phyloP scores from a whole-genome alignment of 2,113 vertebrate genomes.

The Condylura cristata region DNA sequence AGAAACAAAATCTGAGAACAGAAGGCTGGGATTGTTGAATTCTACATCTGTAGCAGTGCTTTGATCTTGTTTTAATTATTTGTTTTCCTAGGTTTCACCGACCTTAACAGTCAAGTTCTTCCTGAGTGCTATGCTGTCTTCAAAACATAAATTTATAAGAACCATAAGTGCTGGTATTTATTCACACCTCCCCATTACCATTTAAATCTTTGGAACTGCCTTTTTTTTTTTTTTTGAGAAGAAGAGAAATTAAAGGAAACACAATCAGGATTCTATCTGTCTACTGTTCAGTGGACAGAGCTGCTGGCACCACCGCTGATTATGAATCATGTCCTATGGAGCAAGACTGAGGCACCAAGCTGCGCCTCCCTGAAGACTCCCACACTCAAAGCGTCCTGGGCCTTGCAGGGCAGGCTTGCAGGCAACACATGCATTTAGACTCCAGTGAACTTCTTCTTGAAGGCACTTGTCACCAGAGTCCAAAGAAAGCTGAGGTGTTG shows the following conservation, averaged over 20 bases:
- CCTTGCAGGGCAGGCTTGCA: constrained; percentile 74
- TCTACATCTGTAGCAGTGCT: too few species aligned
- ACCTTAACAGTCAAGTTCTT: constrained; percentile 92
- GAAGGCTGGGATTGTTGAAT: fast-evolving
- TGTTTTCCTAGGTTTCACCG: constrained; percentile 94
- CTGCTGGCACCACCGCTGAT: constrained; percentile 77
- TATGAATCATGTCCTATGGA: constrained; percentile 63
- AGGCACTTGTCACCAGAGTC: constrained; percentile 62
- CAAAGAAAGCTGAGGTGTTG: constrained; percentile 58
- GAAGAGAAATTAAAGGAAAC: constrained; percentile 63
- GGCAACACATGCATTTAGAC: constrained; percentile 58
- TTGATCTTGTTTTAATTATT: not conserved
- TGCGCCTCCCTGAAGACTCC: constrained; percentile 66
- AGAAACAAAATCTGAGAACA: not conserved
- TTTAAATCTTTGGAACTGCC: constrained; percentile 94
- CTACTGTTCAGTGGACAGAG: constrained; percentile 74
- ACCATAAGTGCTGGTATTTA: constrained; percentile 96
- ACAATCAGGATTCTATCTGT: constrained; percentile 81
- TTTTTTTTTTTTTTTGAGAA: constrained; percentile 82
- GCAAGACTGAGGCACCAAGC: constrained; percentile 66
- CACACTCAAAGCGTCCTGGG: constrained; percentile 70
- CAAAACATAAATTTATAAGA: constrained; percentile 89
- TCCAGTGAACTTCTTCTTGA: constrained; percentile 64
- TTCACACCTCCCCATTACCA: constrained; percentile 91
- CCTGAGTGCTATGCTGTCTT: constrained; percentile 87